phyloP scores from a whole-genome alignment of 1,140 invertebrate genomes.

The Philotrypesis tridentata region DNA sequence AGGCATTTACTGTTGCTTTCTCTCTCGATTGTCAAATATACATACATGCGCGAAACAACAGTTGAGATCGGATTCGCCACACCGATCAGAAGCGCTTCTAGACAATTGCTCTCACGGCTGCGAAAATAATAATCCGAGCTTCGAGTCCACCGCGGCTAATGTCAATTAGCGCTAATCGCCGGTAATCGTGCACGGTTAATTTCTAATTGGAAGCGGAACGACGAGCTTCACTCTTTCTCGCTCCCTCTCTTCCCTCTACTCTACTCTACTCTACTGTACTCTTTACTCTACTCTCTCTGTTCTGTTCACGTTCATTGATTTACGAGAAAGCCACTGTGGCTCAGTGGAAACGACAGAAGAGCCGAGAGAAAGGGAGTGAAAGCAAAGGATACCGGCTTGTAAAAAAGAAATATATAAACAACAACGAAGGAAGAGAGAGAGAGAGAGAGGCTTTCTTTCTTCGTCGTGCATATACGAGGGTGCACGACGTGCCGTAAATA shows the following conservation, averaged over 20 bases:
- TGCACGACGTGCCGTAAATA: slow-evolving; percentile 15
- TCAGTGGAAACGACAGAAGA: neutral
- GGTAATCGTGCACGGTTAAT: slow-evolving; percentile 64
- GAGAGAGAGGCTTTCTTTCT: neutral
- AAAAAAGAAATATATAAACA: slow-evolving; percentile 20
- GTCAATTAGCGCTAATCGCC: slow-evolving; percentile 65
- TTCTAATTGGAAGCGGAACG: slow-evolving; percentile 61
- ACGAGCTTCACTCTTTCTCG: slow-evolving; percentile 40
- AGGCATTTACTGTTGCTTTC: neutral
- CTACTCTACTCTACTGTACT: too few species aligned
- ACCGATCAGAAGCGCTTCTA: slow-evolving; percentile 13
- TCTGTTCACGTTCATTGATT: slow-evolving; percentile 22
- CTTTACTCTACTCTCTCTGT: too few species aligned
- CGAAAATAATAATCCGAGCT: slow-evolving; percentile 11
- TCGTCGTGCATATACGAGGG: neutral
- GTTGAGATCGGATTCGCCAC: slow-evolving; percentile 10
- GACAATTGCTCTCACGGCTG: slow-evolving; percentile 12
- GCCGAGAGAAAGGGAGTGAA: neutral
- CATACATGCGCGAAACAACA: neutral
- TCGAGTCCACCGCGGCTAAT: slow-evolving; percentile 52
- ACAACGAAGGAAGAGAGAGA: neutral
- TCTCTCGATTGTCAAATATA: neutral
- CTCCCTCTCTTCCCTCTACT: too few species aligned
- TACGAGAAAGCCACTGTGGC: neutral
- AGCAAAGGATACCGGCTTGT: slow-evolving; percentile 18